Base-by-base conservation (phyloP, 92 coral and sea anemone species). In the Anthopleura xanthogrammica region DNA sequence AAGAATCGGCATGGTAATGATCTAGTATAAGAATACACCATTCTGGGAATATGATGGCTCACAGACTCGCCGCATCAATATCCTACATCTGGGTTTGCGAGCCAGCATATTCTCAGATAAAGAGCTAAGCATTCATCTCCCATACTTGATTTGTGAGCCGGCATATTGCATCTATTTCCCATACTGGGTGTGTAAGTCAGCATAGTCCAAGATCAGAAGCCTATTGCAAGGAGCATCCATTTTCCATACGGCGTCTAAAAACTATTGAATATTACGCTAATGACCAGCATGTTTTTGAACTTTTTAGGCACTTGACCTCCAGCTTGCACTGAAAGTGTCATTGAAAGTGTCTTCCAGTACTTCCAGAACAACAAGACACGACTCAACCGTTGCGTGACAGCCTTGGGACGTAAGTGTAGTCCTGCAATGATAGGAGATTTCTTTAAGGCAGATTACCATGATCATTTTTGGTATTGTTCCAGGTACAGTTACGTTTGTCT, bases 311-410 rank as follows among this genome's bases (percentile, higher is more conserved):
- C 81, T 91, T 4, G 86, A 91, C 11, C 89, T 91, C 11, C 94
- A 91, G 48, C 89, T 84, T 46, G 50, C 85, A 20, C 62, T 91
- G 22, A 75, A 81, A 90, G 98, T 56, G 76, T 92, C 60, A 89
- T 94, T 11, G 88, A 90, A 78, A 94, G 98, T 55, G 39, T 88
- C 65, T 91, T 94, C 52, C 95, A 94, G 88, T 94, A 92, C 62
- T 94, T 92, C 85, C 98, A 94, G 62, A 92, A 94, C 78, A 86
- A 90, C 79, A 60, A 43, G 64, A 88, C 80, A 16, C 60, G 52
- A 54, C 87, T 94, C 56, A 90, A 94, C 85, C 86, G 81, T 39
- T 92, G 95, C 24, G 71, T 89, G 16, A 72, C 89, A 0, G 36
- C 50, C 4, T 6, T 89, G 76, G 84, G 85, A 3, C 12, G 48